phyloP scores from a whole-genome alignment of 2,888 invertebrate genomes.

The Notodonta dromedarius region DNA sequence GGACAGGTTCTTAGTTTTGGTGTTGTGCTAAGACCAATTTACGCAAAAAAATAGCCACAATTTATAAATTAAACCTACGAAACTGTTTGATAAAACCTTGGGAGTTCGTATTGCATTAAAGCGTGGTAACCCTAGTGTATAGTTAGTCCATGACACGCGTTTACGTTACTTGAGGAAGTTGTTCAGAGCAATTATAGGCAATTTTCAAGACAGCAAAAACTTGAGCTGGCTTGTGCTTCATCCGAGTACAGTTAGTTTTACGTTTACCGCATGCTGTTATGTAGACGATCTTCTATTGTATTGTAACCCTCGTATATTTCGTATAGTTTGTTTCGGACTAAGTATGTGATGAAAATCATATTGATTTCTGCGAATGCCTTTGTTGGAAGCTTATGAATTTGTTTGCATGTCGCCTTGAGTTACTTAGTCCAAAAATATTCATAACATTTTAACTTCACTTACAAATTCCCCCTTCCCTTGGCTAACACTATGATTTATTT shows the following conservation, averaged over 20 bases:
- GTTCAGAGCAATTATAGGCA: constrained; percentile 61
- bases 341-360: background rate
- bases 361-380: background rate
- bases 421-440: background rate
- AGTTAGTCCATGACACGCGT: constrained; percentile 44
- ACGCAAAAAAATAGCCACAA: no score
- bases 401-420: background rate
- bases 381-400: background rate
- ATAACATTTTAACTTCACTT: background rate
- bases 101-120: constrained; percentile 14
- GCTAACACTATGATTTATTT: constrained; percentile 8
- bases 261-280: constrained; percentile 16
- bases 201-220: constrained; percentile 62
- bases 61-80: background rate
- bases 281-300: background rate
- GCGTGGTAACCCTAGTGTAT: constrained; percentile 38
- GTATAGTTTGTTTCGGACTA: background rate
- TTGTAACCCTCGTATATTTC: background rate
- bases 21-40: no score
- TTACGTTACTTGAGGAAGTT: constrained; percentile 59
- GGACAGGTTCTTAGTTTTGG: no score
- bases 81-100: constrained; percentile 19
- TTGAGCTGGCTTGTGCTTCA: constrained; percentile 35
- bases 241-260: constrained; percentile 47
- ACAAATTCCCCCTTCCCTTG: background rate